phyloP scores from a whole-genome alignment of 2,113 vertebrate genomes.

The Hydrolagus affinis region DNA sequence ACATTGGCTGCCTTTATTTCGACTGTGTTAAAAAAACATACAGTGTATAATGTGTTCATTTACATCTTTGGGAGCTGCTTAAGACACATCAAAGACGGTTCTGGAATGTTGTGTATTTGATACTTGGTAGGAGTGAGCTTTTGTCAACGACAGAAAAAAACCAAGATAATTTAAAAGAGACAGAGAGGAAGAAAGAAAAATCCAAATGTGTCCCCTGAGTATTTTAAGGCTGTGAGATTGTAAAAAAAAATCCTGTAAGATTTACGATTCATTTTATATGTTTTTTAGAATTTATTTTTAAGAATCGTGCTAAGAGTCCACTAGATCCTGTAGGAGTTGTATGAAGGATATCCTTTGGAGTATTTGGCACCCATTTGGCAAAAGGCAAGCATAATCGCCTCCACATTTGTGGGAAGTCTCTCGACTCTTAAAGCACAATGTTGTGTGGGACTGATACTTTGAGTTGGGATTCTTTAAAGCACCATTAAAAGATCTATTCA shows the following conservation, averaged over 20 bases:
- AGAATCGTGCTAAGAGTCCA: conserved; percentile 3
- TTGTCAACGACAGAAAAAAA: neutral
- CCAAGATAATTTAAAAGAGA: conserved; percentile 8
- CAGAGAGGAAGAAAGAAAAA: neutral
- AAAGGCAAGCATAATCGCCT: conserved; percentile 8
- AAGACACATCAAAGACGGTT: conserved; percentile 17
- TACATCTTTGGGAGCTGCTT: conserved; percentile 14
- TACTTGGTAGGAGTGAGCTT: neutral
- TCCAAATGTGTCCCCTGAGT: neutral
- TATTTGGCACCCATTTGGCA: neutral
- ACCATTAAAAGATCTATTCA: conserved; percentile 1
- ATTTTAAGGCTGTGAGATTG: conserved; percentile 25
- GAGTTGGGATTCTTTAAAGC: neutral
- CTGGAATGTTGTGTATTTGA: conserved; percentile 6
- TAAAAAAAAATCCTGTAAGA: conserved; percentile 28
- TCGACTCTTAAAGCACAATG: neutral
- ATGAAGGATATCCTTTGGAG: conserved; percentile 3
- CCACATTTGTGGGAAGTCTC: neutral
- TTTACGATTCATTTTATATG: conserved; percentile 31
- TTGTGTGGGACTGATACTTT: neutral
- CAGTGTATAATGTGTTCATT: conserved; percentile 5
- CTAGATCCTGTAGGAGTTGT: neutral
- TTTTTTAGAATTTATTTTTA: conserved; percentile 22
- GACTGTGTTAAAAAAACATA: neutral
- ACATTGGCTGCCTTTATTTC: conserved; percentile 17